Base-by-base conservation (phyloP, 2,888 invertebrate species). In the Drosophila robusta region DNA sequence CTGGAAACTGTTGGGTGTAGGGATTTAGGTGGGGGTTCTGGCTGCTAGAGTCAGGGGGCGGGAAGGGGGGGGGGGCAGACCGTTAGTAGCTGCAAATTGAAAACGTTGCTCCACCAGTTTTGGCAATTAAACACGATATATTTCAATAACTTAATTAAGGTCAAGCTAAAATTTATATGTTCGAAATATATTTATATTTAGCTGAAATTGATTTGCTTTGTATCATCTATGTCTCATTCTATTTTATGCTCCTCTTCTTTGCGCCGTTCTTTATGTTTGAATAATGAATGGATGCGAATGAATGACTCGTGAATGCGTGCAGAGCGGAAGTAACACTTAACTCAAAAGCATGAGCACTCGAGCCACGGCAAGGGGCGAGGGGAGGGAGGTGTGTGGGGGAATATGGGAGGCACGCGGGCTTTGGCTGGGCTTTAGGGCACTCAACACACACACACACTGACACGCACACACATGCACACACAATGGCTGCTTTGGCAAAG, bases 251-350 rank as follows among this genome's bases (percentile, higher is more conserved):
- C 14, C 38, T 38, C 65, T 49, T 67, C 22, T 32, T 7, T 39
- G 34, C 36, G 42, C 39, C 50, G 41, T 70, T 60, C 52, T 46
- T 36, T 7, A 24, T 51, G 46, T 44, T 51, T 71, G 64, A 56
- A 84, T 84, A 84, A 80, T 83, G 78, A 81, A 75, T 83, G 63
- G 51, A 69, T 72, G 50, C 65, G 60, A 72, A 67, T 64, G 70
- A 70, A 69, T 68, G 71, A 70, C 55, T 70, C 55, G 69, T 70
- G 58, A 56, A 61, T 72, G 87, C 70, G 76, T 86, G 76, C 80
- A 74, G 70, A 73, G 75, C 82, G 82, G 82, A 83, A 87, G 87
- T 81, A 87, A 87, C 82, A 83, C 82, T 83, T 87, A 81, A 74
- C 87, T 84, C 63, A 81, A 71, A 81, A 50, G 63, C 69, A 63